Conservation (phyloP, 1,140 invertebrate genomes). For the Philaenus spumarius region DNA sequence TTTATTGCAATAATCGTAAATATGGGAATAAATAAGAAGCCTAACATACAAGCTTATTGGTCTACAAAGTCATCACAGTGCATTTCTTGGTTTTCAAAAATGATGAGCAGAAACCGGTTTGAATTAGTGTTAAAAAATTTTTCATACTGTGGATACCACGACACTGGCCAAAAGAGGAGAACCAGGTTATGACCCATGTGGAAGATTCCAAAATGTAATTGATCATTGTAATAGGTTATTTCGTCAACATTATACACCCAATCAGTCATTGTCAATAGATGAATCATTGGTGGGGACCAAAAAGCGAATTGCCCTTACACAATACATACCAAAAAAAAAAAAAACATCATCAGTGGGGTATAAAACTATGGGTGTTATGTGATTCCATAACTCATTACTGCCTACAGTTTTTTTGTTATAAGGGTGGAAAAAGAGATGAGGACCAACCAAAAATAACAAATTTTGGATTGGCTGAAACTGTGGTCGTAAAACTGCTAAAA, state of each 20-base stretch:
- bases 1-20: not conserved
- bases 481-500: not conserved
- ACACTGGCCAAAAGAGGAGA: conserved; percentile 22
- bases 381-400: no score
- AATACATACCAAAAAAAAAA: conserved; percentile 34
- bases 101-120: not conserved
- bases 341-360: conserved; percentile 27
- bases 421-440: conserved; percentile 15
- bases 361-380: no score
- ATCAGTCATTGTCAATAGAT: conserved; percentile 29
- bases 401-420: conserved; percentile 25
- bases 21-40: no score
- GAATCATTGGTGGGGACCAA: conserved; percentile 30
- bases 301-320: conserved; percentile 20
- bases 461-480: not conserved
- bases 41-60: no score
- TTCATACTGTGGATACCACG: conserved; percentile 22
- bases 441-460: not conserved
- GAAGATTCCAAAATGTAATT: conserved; percentile 28
- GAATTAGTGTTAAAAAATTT: conserved; percentile 6
- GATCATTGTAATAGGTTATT: conserved; percentile 31
- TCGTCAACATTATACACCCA: conserved; percentile 27
- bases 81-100: not conserved
- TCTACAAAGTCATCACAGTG: not conserved
- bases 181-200: conserved; percentile 29